phyloP scores from a whole-genome alignment of 1,140 invertebrate species.

The Atopsyche davidsoni region DNA sequence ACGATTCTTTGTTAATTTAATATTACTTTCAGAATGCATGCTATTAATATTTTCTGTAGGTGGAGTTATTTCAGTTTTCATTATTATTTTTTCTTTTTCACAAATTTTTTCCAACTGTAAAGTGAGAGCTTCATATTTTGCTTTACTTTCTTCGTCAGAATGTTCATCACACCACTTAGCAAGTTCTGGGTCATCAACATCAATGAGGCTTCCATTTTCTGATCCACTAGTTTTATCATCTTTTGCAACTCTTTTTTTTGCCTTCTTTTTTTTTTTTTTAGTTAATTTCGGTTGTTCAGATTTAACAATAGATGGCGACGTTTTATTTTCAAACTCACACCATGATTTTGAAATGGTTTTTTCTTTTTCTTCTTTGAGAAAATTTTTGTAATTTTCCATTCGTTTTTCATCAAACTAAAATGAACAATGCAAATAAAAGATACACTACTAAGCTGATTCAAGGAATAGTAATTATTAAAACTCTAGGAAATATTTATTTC shows the following conservation, averaged over 20 bases:
- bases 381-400: conserved; percentile 49
- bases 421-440: conserved; percentile 2
- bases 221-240: conserved; percentile 18
- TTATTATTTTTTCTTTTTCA: conserved; percentile 22
- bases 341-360: conserved; percentile 45
- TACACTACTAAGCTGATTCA: neutral
- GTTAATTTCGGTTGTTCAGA: conserved; percentile 15
- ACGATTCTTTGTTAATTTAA: too few relatives aligned
- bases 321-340: conserved; percentile 45
- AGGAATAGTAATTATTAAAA: conserved; percentile 5
- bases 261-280: conserved; percentile 18
- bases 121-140: conserved; percentile 24
- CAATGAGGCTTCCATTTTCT: conserved; percentile 31
- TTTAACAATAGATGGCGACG: too few relatives aligned
- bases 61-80: neutral
- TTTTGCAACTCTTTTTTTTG: conserved; percentile 22
- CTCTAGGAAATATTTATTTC: too few relatives aligned
- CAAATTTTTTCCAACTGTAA: conserved; percentile 29
- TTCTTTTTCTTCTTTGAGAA: conserved; percentile 48
- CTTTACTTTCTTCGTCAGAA: conserved; percentile 23
- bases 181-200: conserved; percentile 21
- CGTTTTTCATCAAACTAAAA: conserved; percentile 44
- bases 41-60: neutral
- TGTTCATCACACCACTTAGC: conserved; percentile 27
- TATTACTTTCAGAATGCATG: too few relatives aligned